These are phyloP conservation scores for Asteroscopus sphinx DNA, from an alignment of 2,888 invertebrate species.

Conservation along the genomic window DNA sequence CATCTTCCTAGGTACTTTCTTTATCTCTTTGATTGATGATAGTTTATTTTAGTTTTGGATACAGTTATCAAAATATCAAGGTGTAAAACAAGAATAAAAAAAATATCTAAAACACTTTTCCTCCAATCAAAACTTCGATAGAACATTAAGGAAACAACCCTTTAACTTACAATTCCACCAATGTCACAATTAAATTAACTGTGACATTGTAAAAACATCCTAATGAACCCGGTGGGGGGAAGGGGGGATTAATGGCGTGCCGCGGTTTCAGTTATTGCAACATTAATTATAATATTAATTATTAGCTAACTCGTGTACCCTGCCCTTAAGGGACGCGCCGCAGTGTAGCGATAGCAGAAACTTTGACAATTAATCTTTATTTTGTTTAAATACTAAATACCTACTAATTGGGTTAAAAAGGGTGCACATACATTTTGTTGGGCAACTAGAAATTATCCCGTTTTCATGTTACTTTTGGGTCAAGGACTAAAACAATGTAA, in stretches of 20 bases:
- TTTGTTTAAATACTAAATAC: conserved; percentile 24
- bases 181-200: conserved; percentile 57
- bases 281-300: conserved; percentile 89
- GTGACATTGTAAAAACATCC: conserved; percentile 61
- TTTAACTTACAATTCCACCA: conserved; percentile 42
- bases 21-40: no score
- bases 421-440: not conserved
- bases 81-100: not conserved
- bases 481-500: no score
- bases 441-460: not conserved
- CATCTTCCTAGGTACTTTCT: no score
- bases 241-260: conserved; percentile 62
- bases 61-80: no score
- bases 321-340: conserved; percentile 72
- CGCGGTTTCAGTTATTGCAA: conserved; percentile 81
- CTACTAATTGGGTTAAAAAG: conserved; percentile 34
- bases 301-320: conserved; percentile 86
- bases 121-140: conserved; percentile 41
- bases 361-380: conserved; percentile 45
- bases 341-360: conserved; percentile 59
- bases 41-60: no score
- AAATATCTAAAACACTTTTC: not conserved
- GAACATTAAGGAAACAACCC: conserved; percentile 39
- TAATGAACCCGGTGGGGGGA: conserved; percentile 45
- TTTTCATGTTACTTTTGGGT: no score